A percentile compares a stretch with the other conserved stretches of the same genome.
phyloP scores from a whole-genome alignment of 2,888 invertebrate species.

The Acleris laterana region DNA sequence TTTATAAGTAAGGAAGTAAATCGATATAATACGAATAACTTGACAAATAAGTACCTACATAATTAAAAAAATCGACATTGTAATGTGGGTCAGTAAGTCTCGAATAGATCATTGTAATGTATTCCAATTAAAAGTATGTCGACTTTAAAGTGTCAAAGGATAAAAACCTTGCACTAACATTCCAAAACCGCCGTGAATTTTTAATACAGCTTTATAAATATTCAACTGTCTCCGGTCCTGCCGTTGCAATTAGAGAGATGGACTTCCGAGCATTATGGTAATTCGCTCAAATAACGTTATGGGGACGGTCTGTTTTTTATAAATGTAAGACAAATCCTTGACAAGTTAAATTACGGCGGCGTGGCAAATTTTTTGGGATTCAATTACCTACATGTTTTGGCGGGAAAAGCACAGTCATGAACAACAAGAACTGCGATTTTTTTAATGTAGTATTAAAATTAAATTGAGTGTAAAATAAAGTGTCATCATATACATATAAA shows the following conservation, averaged over 20 bases:
- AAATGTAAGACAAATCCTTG: slow-evolving; percentile 35
- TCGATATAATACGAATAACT: too few relatives aligned
- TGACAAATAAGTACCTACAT: too few relatives aligned
- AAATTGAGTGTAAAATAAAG: too few relatives aligned
- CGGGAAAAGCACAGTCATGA: too few relatives aligned
- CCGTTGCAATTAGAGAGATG: slow-evolving; percentile 60
- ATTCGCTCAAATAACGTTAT: slow-evolving; percentile 43
- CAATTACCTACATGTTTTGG: slow-evolving; percentile 14
- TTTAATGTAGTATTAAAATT: too few relatives aligned
- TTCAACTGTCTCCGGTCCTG: slow-evolving; percentile 48
- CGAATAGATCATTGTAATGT: too few relatives aligned
- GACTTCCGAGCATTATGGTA: slow-evolving; percentile 57
- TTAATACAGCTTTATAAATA: slow-evolving; percentile 49
- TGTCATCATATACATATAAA: too few relatives aligned
- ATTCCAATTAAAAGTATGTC: neutral
- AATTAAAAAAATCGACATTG: too few relatives aligned
- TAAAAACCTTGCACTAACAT: slow-evolving; percentile 12
- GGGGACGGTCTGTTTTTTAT: slow-evolving; percentile 34
- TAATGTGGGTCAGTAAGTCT: too few relatives aligned
- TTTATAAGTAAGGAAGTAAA: too few relatives aligned
- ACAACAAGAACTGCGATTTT: too few relatives aligned
- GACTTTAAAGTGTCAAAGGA: neutral
- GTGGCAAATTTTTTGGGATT: slow-evolving; percentile 22
- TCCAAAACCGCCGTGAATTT: slow-evolving; percentile 28
- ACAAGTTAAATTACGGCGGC: slow-evolving; percentile 30